Base-by-base conservation (phyloP, 2,888 invertebrate species). In the Phania funesta region DNA sequence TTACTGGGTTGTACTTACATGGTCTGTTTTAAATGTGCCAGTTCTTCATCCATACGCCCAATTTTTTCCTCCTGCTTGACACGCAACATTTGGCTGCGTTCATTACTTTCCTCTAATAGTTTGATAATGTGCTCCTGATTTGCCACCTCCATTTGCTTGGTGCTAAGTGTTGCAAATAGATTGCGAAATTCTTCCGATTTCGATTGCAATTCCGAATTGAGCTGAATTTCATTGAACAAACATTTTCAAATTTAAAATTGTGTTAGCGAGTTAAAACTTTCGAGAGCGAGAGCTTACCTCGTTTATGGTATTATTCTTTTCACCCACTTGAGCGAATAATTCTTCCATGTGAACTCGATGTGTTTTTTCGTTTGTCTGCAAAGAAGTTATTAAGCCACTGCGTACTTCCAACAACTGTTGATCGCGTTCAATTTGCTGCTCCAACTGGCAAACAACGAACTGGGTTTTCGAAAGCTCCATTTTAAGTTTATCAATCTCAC, bases 1-100 rank as follows among this genome's bases (percentile, higher is more conserved):
- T n/a, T n/a, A 4, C 1, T 46, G 48, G 22, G 0, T 6, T 1
- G 6, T 6, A 87, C 90, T 87, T 85, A 91, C 91, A 90, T 83
- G 4, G 86, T 85, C 32, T 87, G 86, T 50, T 88, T 89, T 0
- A 90, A 75, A 11, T 86, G 71, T 0, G 85, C 70, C 56, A 87
- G 85, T 60, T 89, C 88, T 4, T 86, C 85, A 50, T 88, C 87
- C 68, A 89, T 80, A 0, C 82, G 46, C 0, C 85, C 86, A 64
- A 89, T 90, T 65, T 87, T 88, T 26, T 89, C 87, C n/a, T 87
- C 88, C 52, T 90, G 87, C n/a, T 86, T 88, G 0, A 87, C 86
- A 7, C 89, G 87, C 8, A 88, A 62, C 54, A 84, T 83, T 44
- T 87, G 86, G 58, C 84, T 85, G 11, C 89, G 86, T 0, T 85